Evolutionary conservation across 2,113 vertebrate species (phyloP), one percentile per base, ranked within the genome.

Genomic region (Centropus bengalensis): DNA sequence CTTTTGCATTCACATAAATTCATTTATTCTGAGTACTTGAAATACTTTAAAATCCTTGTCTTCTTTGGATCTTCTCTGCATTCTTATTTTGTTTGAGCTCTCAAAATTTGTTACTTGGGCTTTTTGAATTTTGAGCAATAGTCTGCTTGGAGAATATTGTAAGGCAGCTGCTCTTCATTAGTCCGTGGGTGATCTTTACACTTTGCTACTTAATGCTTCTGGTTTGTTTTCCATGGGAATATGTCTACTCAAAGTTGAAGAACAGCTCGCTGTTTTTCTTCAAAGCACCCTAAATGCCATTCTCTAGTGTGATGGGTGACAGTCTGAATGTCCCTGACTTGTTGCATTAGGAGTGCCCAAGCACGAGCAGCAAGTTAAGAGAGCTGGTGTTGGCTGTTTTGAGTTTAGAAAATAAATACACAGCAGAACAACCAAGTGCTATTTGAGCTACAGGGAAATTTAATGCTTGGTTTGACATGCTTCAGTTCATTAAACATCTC

Each of bases 111-210:
- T 67, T 71, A 30, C 9, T 26, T 78, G 30, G 24, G 30, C 23
- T 66, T 91, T 66, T 49, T 42, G 36, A 54, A 76, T 40, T 86
- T 88, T 76, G 44, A 76, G 20, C 33, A 67, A 38, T 26, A 38
- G 49, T 60, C 40, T 82, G 27, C 66, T 54, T 79, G 70, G 26
- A 60, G 30, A 79, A 66, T 89, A 56, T 45, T 54, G 40, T 75
- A 56, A 89, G 40, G 66, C 73, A 91, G 23, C 19, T 83, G n/a
- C 26, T 93, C 69, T 89, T 87, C 69, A 60, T 78, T n/a, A 93
- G 44, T 58, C 69, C 82, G 40, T 68, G 60, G 17, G 49, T 83
- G 67, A 82, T 84, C 56, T 82, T 0, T 69, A 76, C 76, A 54
- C 22, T 91, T 94, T 92, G 42, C 1, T 10, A 56, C 30, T 71